These are phyloP conservation scores for Lepisosteus osseus DNA, from an alignment of 2,113 vertebrate species.

Conservation along the genomic window DNA sequence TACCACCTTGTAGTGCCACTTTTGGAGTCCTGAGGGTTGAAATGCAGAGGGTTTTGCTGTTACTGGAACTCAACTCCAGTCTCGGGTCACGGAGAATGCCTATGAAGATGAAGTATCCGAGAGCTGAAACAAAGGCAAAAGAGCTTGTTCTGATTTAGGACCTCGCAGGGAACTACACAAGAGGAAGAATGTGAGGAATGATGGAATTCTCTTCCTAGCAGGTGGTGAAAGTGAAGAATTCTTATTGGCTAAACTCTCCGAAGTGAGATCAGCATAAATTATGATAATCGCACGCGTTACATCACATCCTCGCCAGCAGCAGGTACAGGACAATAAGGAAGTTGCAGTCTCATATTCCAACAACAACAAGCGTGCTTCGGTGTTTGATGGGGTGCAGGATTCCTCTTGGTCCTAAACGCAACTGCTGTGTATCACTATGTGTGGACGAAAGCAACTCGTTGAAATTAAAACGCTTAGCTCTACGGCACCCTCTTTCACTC, in stretches of 20 bases:
- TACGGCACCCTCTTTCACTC: too few relatives aligned
- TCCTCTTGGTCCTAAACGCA: neutral
- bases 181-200: slow-evolving; percentile 87
- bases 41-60: neutral
- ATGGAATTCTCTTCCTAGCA: slow-evolving; percentile 85
- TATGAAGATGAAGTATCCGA: slow-evolving; percentile 21
- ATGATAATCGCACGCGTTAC: slow-evolving; percentile 61
- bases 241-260: slow-evolving; percentile 64
- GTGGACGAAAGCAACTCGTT: too few relatives aligned
- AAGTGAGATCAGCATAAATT: slow-evolving; percentile 74
- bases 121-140: neutral
- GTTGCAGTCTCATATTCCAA: neutral
- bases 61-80: neutral
- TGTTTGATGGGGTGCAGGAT: neutral
- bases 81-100: neutral
- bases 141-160: slow-evolving; percentile 23
- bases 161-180: slow-evolving; percentile 55
- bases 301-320: slow-evolving; percentile 56
- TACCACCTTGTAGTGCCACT: slow-evolving; percentile 68
- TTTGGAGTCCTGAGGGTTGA: slow-evolving; percentile 47
- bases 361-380: neutral
- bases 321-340: slow-evolving; percentile 45
- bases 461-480: too few relatives aligned
- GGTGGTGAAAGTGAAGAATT: slow-evolving; percentile 71
- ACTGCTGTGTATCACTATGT: too few relatives aligned